These are phyloP conservation scores for Halcyon senegalensis DNA, from an alignment of 2,113 vertebrate genomes.

Conservation along the genomic window DNA sequence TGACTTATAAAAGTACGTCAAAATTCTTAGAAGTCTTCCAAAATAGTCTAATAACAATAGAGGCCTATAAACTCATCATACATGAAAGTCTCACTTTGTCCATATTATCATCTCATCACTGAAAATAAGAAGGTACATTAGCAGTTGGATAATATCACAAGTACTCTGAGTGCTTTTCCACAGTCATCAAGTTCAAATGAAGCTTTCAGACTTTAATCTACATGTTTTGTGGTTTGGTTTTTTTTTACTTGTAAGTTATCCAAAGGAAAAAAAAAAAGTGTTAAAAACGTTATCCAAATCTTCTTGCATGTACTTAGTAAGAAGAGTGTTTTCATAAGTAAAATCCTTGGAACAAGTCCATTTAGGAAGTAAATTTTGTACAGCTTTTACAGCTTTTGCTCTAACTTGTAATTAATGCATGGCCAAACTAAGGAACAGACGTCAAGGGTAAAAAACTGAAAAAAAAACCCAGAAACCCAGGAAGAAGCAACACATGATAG, in stretches of 20 bases:
- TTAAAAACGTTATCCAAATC: not conserved
- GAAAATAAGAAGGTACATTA: not conserved
- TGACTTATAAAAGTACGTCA: not conserved
- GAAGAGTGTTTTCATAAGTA: not conserved
- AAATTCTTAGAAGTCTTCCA: not conserved
- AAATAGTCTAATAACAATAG: not conserved
- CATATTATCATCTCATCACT: not conserved
- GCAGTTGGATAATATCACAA: not conserved
- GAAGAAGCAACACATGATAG: not conserved
- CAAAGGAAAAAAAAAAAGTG: not conserved
- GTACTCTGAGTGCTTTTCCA: not conserved
- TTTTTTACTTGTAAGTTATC: not conserved
- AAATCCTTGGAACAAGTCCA: not conserved
- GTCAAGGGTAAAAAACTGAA: not conserved
- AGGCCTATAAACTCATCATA: not conserved
- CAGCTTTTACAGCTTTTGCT: not conserved
- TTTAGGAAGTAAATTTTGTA: not conserved
- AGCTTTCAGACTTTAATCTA: not conserved
- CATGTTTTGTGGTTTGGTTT: not conserved
- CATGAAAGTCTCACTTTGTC: not conserved
- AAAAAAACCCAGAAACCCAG: not conserved
- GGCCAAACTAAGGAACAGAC: not conserved
- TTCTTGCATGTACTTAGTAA: not conserved
- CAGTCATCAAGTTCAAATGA: not conserved
- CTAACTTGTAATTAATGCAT: not conserved